Percentiles rank a stretch among this genome's conserved stretches.
Conservation (phyloP, 2,888 invertebrate species). For the Vandiemenella viatica region DNA sequence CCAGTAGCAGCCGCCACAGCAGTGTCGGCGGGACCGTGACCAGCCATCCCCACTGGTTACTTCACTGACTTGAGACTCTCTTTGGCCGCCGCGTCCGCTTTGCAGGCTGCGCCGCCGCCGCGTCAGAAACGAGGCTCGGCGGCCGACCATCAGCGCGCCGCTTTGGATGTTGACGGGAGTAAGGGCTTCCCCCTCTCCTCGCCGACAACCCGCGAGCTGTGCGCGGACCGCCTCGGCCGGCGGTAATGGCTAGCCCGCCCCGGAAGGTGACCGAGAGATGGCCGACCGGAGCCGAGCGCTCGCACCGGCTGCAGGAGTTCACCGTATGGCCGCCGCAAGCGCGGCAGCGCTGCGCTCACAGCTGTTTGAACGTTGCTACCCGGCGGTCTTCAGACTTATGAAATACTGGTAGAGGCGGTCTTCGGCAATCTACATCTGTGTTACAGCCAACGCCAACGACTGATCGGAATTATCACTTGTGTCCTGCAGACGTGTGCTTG, state of each 20-base stretch:
- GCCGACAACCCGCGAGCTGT: too few relatives aligned
- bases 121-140: constrained; percentile 9
- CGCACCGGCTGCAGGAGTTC: constrained; percentile 8
- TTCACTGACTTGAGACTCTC: constrained; percentile 12
- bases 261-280: constrained; percentile 16
- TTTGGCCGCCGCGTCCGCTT: too few relatives aligned
- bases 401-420: too few relatives aligned
- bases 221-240: constrained; percentile 12
- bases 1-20: too few relatives aligned
- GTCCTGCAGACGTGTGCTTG: too few relatives aligned
- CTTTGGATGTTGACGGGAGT: constrained; percentile 17
- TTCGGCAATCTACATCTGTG: too few relatives aligned
- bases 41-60: constrained; percentile 8
- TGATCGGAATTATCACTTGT: too few relatives aligned
- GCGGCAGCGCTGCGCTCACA: too few relatives aligned
- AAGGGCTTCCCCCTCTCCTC: constrained; percentile 5
- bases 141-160: constrained; percentile 20
- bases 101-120: constrained; percentile 13
- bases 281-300: constrained; percentile 14
- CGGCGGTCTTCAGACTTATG: too few relatives aligned
- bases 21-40: constrained; percentile 3
- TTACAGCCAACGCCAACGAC: too few relatives aligned
- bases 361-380: too few relatives aligned
- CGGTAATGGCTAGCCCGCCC: constrained; percentile 21
- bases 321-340: constrained; percentile 9